Evolutionary conservation across 2,797 vertebrate genomes (phyloP), one percentile per base, ranked within the genome.

Genomic region (Gallinago stenura): DNA sequence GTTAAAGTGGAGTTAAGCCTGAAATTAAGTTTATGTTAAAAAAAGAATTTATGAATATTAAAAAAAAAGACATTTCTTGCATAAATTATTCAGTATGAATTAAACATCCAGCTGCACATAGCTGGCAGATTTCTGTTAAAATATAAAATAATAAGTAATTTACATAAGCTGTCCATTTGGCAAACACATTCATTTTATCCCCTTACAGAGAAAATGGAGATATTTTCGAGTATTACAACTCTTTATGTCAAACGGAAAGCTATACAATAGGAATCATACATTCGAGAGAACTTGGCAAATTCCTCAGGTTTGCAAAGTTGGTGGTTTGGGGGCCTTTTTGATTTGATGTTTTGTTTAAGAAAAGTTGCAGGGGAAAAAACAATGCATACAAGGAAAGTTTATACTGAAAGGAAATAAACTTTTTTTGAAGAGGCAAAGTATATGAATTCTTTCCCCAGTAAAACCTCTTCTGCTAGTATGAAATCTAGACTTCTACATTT

Each of bases 71-170:
- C 65, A 21, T 64, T 78, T 83, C 58, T 83, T 37, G 31, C 51
- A 70, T 78, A 75, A 88, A 65, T 94, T 88, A 85, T 89, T 83
- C 61, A 31, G n/a, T 24, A 78, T 48, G 33, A 91, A 92, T 91
- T 86, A 90, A 90, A 82, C 20, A 62, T 6, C n/a, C 93, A 95
- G 56, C 62, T 87, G 48, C 58, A 90, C 21, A 37, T 28, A 82
- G 51, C 25, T 88, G 60, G 79, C 45, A 61, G 48, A 77, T 77
- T 70, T 68, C 35, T 90, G 33, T 53, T 82, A n/a, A 88, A 95
- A 95, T 88, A 43, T 78, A 69, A 90, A 95, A 73, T 64, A 18
- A 9, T 7, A 90, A 94, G 19, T 91, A 50, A 91, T 91, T 96
- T 57, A 60, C 45, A 64, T 80, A 87, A 78, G 46, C n/a, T 83